phyloP scores from a whole-genome alignment of 1,140 invertebrate genomes.

The Zaprionus nigranus region DNA sequence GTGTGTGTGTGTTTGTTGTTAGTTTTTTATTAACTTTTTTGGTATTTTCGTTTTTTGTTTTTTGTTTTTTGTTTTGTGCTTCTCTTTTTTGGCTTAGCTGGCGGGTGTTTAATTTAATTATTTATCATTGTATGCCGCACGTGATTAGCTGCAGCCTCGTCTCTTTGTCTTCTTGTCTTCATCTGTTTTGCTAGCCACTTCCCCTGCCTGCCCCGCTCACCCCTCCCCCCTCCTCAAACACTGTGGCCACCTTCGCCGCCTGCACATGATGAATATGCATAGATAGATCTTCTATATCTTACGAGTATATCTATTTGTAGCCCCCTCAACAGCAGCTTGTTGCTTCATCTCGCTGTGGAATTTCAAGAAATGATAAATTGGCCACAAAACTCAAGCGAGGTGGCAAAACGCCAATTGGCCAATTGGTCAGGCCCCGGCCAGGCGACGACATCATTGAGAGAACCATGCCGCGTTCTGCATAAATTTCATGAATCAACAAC shows the following conservation, averaged over 20 bases:
- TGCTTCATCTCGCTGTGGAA: constrained; percentile 72
- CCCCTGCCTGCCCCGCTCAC: constrained; percentile 1
- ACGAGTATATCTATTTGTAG: constrained; percentile 51
- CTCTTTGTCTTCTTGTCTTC: constrained; percentile 24
- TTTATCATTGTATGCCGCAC: constrained; percentile 58
- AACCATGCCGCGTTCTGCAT: constrained; percentile 61
- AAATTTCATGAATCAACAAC: constrained; percentile 79
- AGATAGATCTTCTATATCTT: constrained; percentile 45
- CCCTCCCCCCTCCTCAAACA: constrained; percentile 11
- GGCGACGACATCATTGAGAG: constrained; percentile 41
- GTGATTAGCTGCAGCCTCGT: constrained; percentile 65
- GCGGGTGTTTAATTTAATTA: constrained; percentile 71
- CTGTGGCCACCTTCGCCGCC: background rate
- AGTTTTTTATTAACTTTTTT: constrained; percentile 1
- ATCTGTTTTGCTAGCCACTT: constrained; percentile 29
- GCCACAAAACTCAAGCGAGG: constrained; percentile 70
- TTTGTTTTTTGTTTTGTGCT: constrained; percentile 1
- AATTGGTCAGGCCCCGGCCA: constrained; percentile 12
- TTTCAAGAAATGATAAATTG: constrained; percentile 80
- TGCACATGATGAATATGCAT: constrained; percentile 60
- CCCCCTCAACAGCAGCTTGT: constrained; percentile 42
- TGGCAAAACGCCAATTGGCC: constrained; percentile 74
- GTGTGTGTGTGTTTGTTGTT: background rate
- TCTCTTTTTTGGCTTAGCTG: constrained; percentile 6
- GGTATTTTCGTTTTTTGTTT: constrained; percentile 16